Evolutionary conservation across 1,140 invertebrate species (phyloP).

Genomic region (Phthorimaea operculella): DNA sequence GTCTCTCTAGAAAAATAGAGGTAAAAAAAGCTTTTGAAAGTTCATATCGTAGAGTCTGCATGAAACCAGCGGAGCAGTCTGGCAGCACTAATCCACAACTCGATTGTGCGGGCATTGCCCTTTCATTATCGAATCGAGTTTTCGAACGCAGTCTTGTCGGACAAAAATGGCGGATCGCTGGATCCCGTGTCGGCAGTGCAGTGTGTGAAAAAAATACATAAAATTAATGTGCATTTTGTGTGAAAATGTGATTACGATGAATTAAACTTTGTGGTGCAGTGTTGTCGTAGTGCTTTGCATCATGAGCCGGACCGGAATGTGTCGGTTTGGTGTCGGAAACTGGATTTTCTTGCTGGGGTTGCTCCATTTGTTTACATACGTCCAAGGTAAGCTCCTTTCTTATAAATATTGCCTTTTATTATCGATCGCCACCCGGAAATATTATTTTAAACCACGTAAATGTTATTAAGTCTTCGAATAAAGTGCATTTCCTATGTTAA

Average conservation of each 20-base stretch:
- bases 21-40: too few relatives aligned
- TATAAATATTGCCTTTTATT: constrained; percentile 55
- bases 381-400: constrained; percentile 57
- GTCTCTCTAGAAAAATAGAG: too few relatives aligned
- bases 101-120: constrained; percentile 55
- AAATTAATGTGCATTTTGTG: constrained; percentile 46
- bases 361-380: constrained; percentile 65
- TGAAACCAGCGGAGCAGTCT: too few relatives aligned
- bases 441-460: too few relatives aligned
- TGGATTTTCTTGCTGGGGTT: constrained; percentile 61
- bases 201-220: constrained; percentile 31
- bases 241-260: constrained; percentile 65
- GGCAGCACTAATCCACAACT: background rate
- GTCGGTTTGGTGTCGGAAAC: constrained; percentile 53
- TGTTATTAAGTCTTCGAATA: too few relatives aligned
- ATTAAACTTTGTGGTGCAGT: constrained; percentile 60
- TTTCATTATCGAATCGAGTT: constrained; percentile 58
- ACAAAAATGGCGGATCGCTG: constrained; percentile 56
- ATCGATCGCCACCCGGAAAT: constrained; percentile 37
- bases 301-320: constrained; percentile 63
- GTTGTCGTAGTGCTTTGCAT: constrained; percentile 43
- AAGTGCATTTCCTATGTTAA: too few relatives aligned
- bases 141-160: constrained; percentile 34
- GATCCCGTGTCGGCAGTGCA: constrained; percentile 20
- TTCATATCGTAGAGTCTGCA: too few relatives aligned